phyloP scores from a whole-genome alignment of 92 coral and sea anemone species.

The Palythoa grandis region DNA sequence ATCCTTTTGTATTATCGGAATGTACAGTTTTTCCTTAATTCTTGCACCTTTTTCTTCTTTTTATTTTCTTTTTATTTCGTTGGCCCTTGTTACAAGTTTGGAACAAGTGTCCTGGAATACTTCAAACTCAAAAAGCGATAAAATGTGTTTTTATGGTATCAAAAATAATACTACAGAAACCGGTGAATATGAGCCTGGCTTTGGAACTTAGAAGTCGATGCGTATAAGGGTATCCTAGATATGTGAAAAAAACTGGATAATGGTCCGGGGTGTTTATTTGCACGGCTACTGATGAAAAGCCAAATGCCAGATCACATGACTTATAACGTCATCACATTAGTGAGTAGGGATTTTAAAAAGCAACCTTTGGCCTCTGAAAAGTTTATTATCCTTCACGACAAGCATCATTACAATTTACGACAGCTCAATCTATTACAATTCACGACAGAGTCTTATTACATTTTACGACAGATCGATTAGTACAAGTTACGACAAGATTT shows the following conservation, averaged over 20 bases:
- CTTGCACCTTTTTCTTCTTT: too few relatives aligned
- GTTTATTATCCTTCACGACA: constrained; percentile 8
- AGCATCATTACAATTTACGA: too few relatives aligned
- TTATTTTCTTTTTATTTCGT: not conserved
- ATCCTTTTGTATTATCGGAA: too few relatives aligned
- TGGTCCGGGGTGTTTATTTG: constrained; percentile 21
- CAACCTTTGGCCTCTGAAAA: not conserved
- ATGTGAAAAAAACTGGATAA: not conserved
- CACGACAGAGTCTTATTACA: not conserved
- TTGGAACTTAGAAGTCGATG: not conserved
- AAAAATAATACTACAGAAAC: too few relatives aligned
- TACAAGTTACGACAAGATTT: too few relatives aligned
- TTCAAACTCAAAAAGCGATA: too few relatives aligned
- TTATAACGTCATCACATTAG: constrained; percentile 7
- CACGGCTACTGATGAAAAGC: constrained; percentile 4
- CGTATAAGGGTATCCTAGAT: not conserved
- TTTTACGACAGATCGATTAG: too few relatives aligned
- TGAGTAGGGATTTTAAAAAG: constrained; percentile 23
- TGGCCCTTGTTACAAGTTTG: too few relatives aligned
- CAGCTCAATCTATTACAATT: not conserved
- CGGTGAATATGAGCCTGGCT: not conserved
- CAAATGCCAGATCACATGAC: constrained; percentile 21
- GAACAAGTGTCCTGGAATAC: too few relatives aligned
- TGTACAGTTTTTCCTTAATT: too few relatives aligned
- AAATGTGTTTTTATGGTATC: too few relatives aligned